Conservation (phyloP, 2,797 vertebrate genomes). For the Otolemur crassicaudatus region DNA sequence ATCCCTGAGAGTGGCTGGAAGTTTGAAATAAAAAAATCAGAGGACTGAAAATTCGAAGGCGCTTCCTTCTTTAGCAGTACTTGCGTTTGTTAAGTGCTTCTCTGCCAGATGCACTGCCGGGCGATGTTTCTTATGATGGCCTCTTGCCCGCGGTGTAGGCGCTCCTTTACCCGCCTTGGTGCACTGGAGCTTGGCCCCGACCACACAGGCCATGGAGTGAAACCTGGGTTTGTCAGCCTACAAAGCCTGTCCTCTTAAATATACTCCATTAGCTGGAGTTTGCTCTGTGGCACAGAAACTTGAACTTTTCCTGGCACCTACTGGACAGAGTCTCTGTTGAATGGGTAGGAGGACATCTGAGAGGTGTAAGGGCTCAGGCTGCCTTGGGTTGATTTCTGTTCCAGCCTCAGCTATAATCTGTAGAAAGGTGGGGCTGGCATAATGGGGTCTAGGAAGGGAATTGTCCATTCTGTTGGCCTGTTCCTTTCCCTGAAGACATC, state of each 20-base stretch:
- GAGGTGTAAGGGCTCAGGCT: background rate
- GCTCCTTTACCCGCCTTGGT: background rate
- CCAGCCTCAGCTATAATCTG: background rate
- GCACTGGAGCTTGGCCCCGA: background rate
- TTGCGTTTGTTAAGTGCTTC: background rate
- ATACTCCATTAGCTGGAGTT: background rate
- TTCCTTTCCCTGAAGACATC: background rate
- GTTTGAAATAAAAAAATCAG: background rate
- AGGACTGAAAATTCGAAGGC: background rate
- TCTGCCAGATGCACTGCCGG: background rate
- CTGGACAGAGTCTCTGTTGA: background rate
- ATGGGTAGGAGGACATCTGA: background rate
- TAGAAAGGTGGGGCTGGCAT: background rate
- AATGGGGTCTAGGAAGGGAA: background rate
- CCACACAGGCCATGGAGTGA: background rate
- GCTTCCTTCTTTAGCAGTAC: background rate
- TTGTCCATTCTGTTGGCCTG: background rate
- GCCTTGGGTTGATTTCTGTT: background rate
- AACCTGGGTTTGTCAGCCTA: background rate
- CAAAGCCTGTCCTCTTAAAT: background rate
- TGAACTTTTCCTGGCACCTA: background rate
- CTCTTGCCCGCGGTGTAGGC: fast-evolving
- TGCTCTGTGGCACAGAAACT: background rate
- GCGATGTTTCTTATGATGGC: background rate
- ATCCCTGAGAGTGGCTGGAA: background rate